Percentiles rank a stretch among this genome's conserved stretches.
These are phyloP conservation scores for Unio pictorum DNA, from an alignment of 2,888 invertebrate species.

Conservation along the genomic window DNA sequence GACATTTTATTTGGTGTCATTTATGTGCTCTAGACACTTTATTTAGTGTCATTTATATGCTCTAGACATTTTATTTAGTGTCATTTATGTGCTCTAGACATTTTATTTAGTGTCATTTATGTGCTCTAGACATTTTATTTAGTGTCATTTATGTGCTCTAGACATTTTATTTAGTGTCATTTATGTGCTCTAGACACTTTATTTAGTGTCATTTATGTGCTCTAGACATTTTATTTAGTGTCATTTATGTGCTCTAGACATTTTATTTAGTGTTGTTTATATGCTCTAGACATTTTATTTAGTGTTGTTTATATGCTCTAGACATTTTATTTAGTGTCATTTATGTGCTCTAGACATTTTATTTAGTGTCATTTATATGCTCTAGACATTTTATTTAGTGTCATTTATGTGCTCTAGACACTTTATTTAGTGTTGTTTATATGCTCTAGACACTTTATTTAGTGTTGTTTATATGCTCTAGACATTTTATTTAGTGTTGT, in stretches of 20 bases:
- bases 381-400: not conserved
- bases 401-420: constrained; percentile 75
- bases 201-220: not conserved
- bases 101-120: constrained; percentile 9
- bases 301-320: not conserved
- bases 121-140: not conserved
- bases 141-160: not conserved
- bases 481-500: not conserved
- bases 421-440: not conserved
- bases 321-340: constrained; percentile 9
- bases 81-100: too few relatives aligned
- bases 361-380: not conserved
- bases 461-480: not conserved
- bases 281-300: not conserved
- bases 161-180: not conserved
- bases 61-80: not conserved
- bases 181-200: constrained; percentile 74
- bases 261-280: not conserved
- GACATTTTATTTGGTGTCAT: not conserved
- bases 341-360: not conserved
- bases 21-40: not conserved
- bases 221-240: not conserved
- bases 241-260: not conserved
- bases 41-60: not conserved
- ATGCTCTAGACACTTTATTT: not conserved